Percentiles rank a stretch among this genome's conserved stretches.
These are phyloP conservation scores for Asteroscopus sphinx DNA, from an alignment of 2,888 invertebrate genomes.

Conservation along the genomic window DNA sequence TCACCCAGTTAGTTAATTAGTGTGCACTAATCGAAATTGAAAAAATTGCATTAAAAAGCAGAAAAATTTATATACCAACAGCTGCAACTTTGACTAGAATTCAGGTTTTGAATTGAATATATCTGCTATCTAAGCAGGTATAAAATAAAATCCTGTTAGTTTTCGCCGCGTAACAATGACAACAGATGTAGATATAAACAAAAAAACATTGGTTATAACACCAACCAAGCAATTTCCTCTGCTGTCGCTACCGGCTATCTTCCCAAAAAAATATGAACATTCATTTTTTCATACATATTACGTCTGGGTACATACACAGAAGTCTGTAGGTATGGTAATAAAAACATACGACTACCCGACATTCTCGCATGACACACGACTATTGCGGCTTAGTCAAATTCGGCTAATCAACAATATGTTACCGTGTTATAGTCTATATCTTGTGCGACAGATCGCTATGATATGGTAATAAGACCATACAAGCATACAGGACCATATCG, in stretches of 20 bases:
- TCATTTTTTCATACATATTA: conserved; percentile 80
- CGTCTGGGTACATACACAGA: conserved; percentile 62
- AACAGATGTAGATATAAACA: not conserved
- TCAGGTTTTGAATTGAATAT: too few relatives aligned
- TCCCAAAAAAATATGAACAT: conserved; percentile 68
- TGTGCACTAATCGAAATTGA: too few relatives aligned
- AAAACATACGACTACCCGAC: conserved; percentile 59
- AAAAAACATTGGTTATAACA: conserved; percentile 9
- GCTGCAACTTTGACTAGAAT: too few relatives aligned
- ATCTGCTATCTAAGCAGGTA: too few relatives aligned
- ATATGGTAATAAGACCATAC: conserved; percentile 25
- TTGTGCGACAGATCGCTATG: conserved; percentile 26
- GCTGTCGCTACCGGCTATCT: conserved; percentile 68
- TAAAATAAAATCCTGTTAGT: too few relatives aligned
- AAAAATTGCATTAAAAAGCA: too few relatives aligned
- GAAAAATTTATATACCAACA: too few relatives aligned
- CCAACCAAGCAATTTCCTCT: conserved; percentile 47
- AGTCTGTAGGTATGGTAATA: conserved; percentile 75
- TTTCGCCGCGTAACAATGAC: too few relatives aligned
- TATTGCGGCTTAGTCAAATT: conserved; percentile 56
- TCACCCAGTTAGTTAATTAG: too few relatives aligned
- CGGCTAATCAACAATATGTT: conserved; percentile 57
- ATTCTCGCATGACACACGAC: conserved; percentile 48
- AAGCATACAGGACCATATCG: conserved; percentile 9
- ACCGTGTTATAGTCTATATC: conserved; percentile 43